Evolutionary conservation across 2,113 vertebrate genomes (phyloP), one percentile per base, ranked within the genome.

Genomic region (Chionodraco myersi): DNA sequence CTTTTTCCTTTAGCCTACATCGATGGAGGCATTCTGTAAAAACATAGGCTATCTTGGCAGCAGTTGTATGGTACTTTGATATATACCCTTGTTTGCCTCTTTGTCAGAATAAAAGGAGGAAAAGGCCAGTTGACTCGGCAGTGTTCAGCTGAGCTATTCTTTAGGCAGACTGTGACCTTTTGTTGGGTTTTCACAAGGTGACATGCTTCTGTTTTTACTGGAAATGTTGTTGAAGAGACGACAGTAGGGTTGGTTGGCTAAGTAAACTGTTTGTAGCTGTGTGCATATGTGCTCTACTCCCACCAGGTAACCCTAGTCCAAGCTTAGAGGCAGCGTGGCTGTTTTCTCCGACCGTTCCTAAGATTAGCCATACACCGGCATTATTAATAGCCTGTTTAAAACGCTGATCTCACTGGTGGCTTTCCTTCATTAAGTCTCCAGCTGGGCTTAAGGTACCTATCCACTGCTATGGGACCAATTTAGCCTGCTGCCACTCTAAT

Each of bases 331-430:
- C 72, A 85, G 75, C 79, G 79, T 70, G 58, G 67, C 67, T 57
- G 56, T 87, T 86, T 89, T 91, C 47, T 66, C 61, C 51, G 59
- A 53, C 73, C 7, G 16, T 62, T 83, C 9, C 73, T 75, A 85
- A 92, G 85, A 86, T 89, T 90, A 91, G 75, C 75, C 64, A 49
- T 67, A 23, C 57, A 65, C 47, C 14, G 30, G 30, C 0, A 34
- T 71, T 87, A 89, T 85, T 89, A 88, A 84, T 92, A 91, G 84
- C 77, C 71, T 62, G 83, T 87, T 48, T 92, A 85, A 91, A 90
- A 87, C 84, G 82, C 85, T n/a, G n/a, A n/a, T n/a, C n/a, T 83
- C 69, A 75, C 51, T 26, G 34, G 54, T 85, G 70, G 74, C 83
- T 81, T 89, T 89, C 74, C 73, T 86, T 71, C 88, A 77, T 72